Conservation (phyloP, 2,797 vertebrate species). For the Anguilla anguilla region DNA sequence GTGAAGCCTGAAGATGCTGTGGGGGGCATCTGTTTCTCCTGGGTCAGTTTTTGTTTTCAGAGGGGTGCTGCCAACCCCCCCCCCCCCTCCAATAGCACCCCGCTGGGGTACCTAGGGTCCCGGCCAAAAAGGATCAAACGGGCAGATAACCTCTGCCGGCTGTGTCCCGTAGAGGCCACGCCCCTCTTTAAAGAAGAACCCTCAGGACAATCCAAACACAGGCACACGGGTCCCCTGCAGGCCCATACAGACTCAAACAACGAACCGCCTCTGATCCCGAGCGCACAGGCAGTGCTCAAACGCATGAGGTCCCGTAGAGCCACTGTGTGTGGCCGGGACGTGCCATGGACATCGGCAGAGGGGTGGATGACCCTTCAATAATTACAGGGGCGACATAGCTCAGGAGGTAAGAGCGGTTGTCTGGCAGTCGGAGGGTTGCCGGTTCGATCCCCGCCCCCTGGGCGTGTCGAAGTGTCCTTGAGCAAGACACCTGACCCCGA, state of each 20-base stretch:
- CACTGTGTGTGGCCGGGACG: background rate
- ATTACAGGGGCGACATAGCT: too few species aligned
- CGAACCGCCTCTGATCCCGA: background rate
- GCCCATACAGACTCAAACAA: background rate
- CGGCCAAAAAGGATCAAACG: background rate
- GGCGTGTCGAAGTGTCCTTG: too few species aligned
- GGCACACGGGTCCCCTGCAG: background rate
- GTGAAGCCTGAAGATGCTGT: background rate
- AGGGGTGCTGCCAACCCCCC: background rate
- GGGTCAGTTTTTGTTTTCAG: slow-evolving; percentile 3
- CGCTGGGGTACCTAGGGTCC: background rate
- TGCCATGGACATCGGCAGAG: too few species aligned
- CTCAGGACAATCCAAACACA: background rate
- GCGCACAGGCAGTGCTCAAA: background rate
- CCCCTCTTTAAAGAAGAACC: background rate
- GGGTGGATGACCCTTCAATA: too few species aligned
- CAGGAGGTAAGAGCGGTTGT: too few species aligned
- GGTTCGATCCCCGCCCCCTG: too few species aligned
- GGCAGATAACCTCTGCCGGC: background rate
- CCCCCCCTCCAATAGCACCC: background rate
- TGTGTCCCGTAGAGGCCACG: background rate
- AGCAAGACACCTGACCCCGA: too few species aligned
- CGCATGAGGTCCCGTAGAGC: background rate
- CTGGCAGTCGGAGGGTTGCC: too few species aligned
- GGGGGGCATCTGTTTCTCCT: background rate